Evolutionary conservation across 1,140 invertebrate species (phyloP), one percentile per base, ranked within the genome.

Genomic region (Calephelis virginiensis): DNA sequence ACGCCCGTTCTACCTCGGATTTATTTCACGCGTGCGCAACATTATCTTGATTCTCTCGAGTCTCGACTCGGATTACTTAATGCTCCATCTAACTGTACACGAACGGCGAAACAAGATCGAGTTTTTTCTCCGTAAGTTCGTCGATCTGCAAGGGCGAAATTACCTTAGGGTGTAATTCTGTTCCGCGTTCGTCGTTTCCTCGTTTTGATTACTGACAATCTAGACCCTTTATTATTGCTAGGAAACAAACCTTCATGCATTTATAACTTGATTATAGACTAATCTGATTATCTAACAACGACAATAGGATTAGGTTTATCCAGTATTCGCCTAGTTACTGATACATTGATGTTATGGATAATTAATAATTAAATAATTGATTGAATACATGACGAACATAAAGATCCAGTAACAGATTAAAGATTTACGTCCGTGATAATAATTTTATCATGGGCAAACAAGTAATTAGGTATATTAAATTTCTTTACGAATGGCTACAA

Each of bases 11-110:
- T 43, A 43, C 8, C 40, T 82, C 80, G 81, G 82, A 88, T 88
- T 88, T 89, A 88, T 89, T 89, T 89, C 85, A 89, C 86, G 85
- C 84, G 85, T 89, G 82, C 83, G 85, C 86, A 89, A 86, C 88
- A 85, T 87, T 88, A 87, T 88, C 83, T 85, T 78, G 81, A 69
- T 77, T 75, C 83, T 87, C 88, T 82, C 84, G 78, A 80, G 82
- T 86, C 88, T 82, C 84, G 78, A 80, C 77, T 90, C 86, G 74
- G 83, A 88, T 89, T 90, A 90, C 86, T 90, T 88, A 90, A 90
- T 89, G 84, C 83, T 82, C 73, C 77, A 77, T 71, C 80, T 89
- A 89, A 89, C 86, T 88, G 87, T 90, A 88, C 82, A 81, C 73
- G 75, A 75, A 74, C 70, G 74, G 76, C 80, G 81, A 82, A 89